Conservation (phyloP, 2,888 invertebrate species). For the Ectobius pallidus region DNA sequence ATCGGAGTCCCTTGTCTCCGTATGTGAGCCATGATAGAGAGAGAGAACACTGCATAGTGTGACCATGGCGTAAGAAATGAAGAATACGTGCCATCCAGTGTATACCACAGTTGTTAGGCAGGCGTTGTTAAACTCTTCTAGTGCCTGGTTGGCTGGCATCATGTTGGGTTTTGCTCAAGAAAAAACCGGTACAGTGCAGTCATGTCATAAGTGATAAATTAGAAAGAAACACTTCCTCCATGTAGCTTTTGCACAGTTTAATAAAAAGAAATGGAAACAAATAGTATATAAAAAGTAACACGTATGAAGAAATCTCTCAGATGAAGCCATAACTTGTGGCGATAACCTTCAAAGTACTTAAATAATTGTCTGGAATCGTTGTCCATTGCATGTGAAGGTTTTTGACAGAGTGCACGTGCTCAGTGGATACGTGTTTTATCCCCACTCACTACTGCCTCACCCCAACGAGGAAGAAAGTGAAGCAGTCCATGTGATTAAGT, state of each 20-base stretch:
- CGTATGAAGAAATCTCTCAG: background rate
- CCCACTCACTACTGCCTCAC: constrained; percentile 20
- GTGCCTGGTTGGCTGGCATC: constrained; percentile 24
- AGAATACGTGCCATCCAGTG: constrained; percentile 36
- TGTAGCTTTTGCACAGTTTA: constrained; percentile 24
- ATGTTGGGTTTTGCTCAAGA: constrained; percentile 28
- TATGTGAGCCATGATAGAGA: constrained; percentile 15
- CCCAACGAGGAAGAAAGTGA: constrained; percentile 24
- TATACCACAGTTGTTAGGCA: background rate
- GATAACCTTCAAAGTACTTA: constrained; percentile 15
- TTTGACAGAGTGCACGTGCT: constrained; percentile 9
- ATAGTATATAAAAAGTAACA: background rate
- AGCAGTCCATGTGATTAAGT: constrained; percentile 34
- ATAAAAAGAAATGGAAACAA: background rate
- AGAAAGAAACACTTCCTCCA: constrained; percentile 20
- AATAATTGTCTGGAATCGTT: constrained; percentile 5
- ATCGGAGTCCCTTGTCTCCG: constrained; percentile 18
- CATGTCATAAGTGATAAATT: constrained; percentile 29
- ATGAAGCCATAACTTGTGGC: background rate
- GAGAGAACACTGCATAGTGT: background rate
- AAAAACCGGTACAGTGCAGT: constrained; percentile 22
- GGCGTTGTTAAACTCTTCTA: constrained; percentile 2
- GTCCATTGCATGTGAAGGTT: constrained; percentile 2
- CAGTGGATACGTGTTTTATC: constrained; percentile 3
- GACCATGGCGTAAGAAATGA: background rate